Evolutionary conservation across 2,113 vertebrate species (phyloP).

Genomic region (Vanacampus margaritifer): DNA sequence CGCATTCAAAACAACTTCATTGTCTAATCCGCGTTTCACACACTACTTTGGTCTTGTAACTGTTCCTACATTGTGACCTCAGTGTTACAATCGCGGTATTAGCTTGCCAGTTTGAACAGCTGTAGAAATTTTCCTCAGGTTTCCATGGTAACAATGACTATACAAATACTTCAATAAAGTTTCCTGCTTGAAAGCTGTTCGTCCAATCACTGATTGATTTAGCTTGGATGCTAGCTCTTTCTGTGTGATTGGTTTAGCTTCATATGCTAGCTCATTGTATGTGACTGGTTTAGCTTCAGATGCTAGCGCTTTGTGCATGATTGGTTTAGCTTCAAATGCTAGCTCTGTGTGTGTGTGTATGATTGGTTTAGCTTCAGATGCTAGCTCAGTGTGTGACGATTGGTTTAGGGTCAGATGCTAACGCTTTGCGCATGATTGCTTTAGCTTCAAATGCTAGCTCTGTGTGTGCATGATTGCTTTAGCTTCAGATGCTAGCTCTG

Average conservation of each 20-base stretch:
- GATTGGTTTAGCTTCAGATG: background rate
- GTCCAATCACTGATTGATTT: conserved; percentile 1
- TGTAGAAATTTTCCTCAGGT: conserved; percentile 27
- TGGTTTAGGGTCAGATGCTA: too few species aligned
- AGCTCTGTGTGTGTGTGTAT: too few species aligned
- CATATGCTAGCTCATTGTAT: background rate
- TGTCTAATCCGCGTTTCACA: background rate
- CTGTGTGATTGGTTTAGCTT: background rate
- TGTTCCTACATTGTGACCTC: background rate
- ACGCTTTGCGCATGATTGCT: too few species aligned
- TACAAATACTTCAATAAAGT: conserved; percentile 38
- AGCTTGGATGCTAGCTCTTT: background rate
- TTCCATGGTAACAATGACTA: conserved; percentile 13
- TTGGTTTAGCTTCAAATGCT: too few species aligned
- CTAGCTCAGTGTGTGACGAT: background rate
- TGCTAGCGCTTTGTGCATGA: too few species aligned
- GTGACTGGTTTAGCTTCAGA: too few species aligned
- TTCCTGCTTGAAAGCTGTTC: conserved; percentile 13
- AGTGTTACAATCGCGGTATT: background rate
- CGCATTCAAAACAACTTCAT: too few species aligned
- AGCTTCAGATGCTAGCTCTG: too few species aligned
- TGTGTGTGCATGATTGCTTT: too few species aligned
- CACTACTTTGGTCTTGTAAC: background rate
- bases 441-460: too few species aligned
- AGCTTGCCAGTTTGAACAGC: background rate